These are phyloP conservation scores for Nasonia giraulti DNA, from an alignment of 1,140 invertebrate species.

Conservation along the genomic window DNA sequence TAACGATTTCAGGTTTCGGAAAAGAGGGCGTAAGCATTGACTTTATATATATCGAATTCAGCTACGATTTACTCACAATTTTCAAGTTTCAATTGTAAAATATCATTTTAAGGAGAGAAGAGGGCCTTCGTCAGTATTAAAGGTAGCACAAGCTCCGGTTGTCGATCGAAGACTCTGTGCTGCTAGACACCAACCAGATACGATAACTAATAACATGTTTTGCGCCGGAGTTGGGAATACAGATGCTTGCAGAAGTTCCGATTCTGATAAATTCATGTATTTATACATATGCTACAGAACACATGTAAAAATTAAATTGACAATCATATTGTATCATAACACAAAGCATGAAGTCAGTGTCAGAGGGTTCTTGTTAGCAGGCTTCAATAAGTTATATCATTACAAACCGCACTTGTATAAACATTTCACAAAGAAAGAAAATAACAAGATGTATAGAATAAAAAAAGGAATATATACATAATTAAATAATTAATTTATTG, in stretches of 20 bases:
- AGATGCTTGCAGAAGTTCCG: constrained; percentile 19
- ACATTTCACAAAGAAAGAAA: no score
- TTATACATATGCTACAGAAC: no score
- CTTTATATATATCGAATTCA: background rate
- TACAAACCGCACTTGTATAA: no score
- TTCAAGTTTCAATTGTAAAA: background rate
- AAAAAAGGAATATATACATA: no score
- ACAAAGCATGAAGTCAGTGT: no score
- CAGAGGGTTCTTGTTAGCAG: no score
- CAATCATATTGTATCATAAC: no score
- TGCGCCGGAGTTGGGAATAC: constrained; percentile 5
- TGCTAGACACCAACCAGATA: background rate
- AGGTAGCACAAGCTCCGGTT: background rate
- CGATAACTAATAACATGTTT: constrained; percentile 17
- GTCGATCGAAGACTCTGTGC: background rate
- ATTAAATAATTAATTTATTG: no score
- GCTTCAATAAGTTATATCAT: no score
- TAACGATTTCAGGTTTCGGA: constrained; percentile 26
- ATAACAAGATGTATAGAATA: no score
- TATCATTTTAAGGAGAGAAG: background rate
- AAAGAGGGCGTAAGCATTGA: background rate
- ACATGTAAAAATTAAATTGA: no score
- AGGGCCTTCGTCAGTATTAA: background rate
- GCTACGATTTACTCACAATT: background rate
- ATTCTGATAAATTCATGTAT: no score